phyloP scores from a whole-genome alignment of 1,140 invertebrate genomes.

The Phocides pigmalion region DNA sequence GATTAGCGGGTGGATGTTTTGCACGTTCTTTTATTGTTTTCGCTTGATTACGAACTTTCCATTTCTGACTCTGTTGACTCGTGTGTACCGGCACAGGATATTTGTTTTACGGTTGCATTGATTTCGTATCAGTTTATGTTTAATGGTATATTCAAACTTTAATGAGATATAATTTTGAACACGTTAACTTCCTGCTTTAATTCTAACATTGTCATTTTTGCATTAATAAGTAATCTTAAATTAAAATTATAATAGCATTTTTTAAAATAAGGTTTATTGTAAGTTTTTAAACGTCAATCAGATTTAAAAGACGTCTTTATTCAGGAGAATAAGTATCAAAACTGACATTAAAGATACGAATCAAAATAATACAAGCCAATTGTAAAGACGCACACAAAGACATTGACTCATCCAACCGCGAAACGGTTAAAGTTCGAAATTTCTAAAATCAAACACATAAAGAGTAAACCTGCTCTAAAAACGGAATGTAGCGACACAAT shows the following conservation, averaged over 20 bases:
- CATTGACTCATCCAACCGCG: not conserved
- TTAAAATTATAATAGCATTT: too few species aligned
- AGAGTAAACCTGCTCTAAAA: constrained; percentile 22
- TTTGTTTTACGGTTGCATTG: not conserved
- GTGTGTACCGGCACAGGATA: not conserved
- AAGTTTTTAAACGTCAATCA: too few species aligned
- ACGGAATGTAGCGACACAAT: constrained; percentile 18
- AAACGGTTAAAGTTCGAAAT: constrained; percentile 16
- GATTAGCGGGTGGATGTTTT: constrained; percentile 32
- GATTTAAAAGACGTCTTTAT: too few species aligned
- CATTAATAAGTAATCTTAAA: too few species aligned
- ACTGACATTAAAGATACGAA: too few species aligned
- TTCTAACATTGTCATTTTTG: too few species aligned
- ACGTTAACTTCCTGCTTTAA: too few species aligned
- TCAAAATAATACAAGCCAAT: not conserved
- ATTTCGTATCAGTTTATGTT: not conserved
- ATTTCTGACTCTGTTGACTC: constrained; percentile 13
- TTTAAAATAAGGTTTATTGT: too few species aligned
- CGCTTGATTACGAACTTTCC: constrained; percentile 29
- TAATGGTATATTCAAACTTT: too few species aligned
- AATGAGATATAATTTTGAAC: too few species aligned
- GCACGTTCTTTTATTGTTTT: constrained; percentile 30
- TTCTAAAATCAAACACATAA: constrained; percentile 14
- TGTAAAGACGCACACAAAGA: not conserved
- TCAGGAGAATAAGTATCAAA: too few species aligned